Conservation (phyloP, 1,140 invertebrate species). For the Epicauta chinensis region DNA sequence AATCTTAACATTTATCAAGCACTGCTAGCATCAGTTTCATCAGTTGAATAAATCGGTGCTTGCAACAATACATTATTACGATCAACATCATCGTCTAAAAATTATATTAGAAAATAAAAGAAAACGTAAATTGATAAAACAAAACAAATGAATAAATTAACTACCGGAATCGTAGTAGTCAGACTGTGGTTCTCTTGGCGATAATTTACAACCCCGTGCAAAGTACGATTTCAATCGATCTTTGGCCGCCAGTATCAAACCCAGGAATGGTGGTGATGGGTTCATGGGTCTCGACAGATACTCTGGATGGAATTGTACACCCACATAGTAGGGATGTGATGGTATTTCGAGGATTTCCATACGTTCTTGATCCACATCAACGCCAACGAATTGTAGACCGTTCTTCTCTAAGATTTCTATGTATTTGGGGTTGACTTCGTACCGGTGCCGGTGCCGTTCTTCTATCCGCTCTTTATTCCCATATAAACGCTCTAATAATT, state of each 20-base stretch:
- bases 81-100: constrained; percentile 7
- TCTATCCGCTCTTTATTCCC: constrained; percentile 75
- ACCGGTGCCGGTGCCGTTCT: constrained; percentile 95
- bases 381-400: constrained; percentile 87
- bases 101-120: not conserved
- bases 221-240: constrained; percentile 67
- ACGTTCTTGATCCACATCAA: constrained; percentile 59
- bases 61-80: constrained; percentile 11
- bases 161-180: constrained; percentile 35
- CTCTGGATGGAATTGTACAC: constrained; percentile 97
- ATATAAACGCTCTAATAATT: constrained; percentile 70
- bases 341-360: constrained; percentile 82
- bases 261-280: constrained; percentile 93
- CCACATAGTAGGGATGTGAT: constrained; percentile 88
- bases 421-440: constrained; percentile 90
- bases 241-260: constrained; percentile 82
- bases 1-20: no score
- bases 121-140: not conserved
- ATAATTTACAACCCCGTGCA: constrained; percentile 54
- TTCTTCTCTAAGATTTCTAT: constrained; percentile 69
- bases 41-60: constrained; percentile 11
- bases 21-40: constrained; percentile 13
- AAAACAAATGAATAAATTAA: not conserved
- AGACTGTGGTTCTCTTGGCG: constrained; percentile 29
- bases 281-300: constrained; percentile 90